Base-by-base conservation (phyloP, 2,113 vertebrate species). In the Mus pahari region DNA sequence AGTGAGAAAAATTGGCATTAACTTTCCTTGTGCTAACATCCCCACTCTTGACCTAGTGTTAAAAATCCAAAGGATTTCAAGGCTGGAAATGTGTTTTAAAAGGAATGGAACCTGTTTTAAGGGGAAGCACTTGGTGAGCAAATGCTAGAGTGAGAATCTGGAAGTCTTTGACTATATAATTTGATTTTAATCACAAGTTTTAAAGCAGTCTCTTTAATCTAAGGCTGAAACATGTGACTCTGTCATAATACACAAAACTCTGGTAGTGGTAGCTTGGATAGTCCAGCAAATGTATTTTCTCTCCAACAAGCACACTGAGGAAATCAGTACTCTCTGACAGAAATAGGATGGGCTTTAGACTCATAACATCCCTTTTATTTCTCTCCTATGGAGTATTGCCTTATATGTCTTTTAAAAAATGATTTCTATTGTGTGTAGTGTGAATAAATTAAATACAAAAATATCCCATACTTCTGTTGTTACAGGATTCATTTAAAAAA, bases 21-120 rank as follows among this genome's bases (percentile, higher is more conserved):
- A 94, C 92, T 95, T 97, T 94, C 88, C 36, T 17, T 24, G 92
- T 98, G 97, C 97, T 96, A 98, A 95, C 77, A 94, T 96, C 97
- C 96, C 91, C 89, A 73, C 91, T 96, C 73, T 70, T 6, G 3
- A 95, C 78, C 68, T 93, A 24, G 68, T 89, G 97, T 89, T 39
- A 95, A 97, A 97, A 96, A 96, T 66, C 12, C 68, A 92, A 97
- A 64, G 22, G 1, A 8, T 93, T 36, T 55, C 96, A 91, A 26
- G 79, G 60, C 45, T 66, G 5, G 31, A 64, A 3, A 22, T 4
- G 55, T 1, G 45, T 68, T 36, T 55, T 92, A 93, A 94, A 92
- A 93, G 66, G 60, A 97, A 77, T 97, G 89, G 58, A 14, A 95
- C 19, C 70, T 94, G 53, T 84, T 92, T 77, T 12, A 86, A 90